Percentiles rank a stretch among this genome's conserved stretches.
phyloP scores from a whole-genome alignment of 2,113 vertebrate species.

The Neotragus moschatus region DNA sequence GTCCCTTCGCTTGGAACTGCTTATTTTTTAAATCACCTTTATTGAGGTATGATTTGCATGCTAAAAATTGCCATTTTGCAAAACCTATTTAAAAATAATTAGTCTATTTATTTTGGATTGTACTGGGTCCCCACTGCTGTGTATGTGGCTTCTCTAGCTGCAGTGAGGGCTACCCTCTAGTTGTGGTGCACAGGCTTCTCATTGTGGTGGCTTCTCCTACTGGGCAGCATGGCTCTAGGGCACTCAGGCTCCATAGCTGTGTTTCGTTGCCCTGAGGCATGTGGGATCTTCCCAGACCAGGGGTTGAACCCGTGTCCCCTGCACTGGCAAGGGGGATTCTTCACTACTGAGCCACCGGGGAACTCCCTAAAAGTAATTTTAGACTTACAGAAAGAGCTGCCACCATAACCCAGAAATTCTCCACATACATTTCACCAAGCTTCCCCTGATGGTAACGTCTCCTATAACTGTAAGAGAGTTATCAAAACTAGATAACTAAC shows the following conservation, averaged over 20 bases:
- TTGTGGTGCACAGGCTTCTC: not conserved
- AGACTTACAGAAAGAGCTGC: not conserved
- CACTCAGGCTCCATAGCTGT: not conserved
- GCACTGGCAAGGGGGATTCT: not conserved
- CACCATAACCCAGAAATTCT: not conserved
- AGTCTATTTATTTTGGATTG: not conserved
- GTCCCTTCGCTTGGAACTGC: not conserved
- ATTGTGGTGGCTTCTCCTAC: not conserved
- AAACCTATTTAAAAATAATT: not conserved
- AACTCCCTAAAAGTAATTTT: not conserved
- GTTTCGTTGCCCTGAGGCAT: not conserved
- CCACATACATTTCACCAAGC: not conserved
- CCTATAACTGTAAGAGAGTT: not conserved
- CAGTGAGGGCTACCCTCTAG: not conserved
- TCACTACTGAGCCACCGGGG: not conserved
- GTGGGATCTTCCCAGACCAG: not conserved
- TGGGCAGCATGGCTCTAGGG: not conserved
- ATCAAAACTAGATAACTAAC: not conserved
- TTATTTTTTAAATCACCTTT: not conserved
- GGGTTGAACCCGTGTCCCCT: not conserved
- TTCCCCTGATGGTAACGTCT: not conserved
- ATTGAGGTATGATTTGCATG: not conserved
- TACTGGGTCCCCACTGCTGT: not conserved
- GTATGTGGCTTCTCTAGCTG: not conserved
- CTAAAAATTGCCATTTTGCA: not conserved